Base-by-base conservation (phyloP, 1,140 invertebrate genomes). In the Drosophila repleta region DNA sequence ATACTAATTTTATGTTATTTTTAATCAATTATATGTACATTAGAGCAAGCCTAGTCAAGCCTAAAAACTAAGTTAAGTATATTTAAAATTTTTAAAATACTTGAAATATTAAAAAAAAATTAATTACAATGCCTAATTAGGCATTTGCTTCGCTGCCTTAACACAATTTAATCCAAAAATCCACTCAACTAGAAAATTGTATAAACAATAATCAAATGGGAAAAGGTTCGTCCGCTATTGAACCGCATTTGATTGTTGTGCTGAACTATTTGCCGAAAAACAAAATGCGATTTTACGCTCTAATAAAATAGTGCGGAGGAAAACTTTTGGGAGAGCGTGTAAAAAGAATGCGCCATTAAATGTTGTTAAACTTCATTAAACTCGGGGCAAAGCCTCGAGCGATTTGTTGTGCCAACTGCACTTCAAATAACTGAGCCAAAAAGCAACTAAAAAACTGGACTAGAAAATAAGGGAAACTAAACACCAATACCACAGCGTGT, bases 221-320 rank as follows among this genome's bases (percentile, higher is more conserved):
- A 69, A 79, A 62, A n/a, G n/a, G 15, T 24, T 24, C 11, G 1
- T 24, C 35, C 17, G 7, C 13, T 17, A 26, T 26, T 29, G 39
- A 10, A 20, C 24, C 17, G 39, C 15, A 13, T 17, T 37, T 53
- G 49, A 43, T 45, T 69, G 37, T 17, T 55, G 39, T 17, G n/a
- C 39, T n/a, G 3, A 68, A 66, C 55, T 58, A 37, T 57, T 57
- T 55, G 39, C 52, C 56, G 13, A 8, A 43, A 75, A 84, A 63
- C 37, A 43, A 75, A 84, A 65, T 43, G 45, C 80, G 76, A 84
- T 83, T 84, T 84, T 53, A 71, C 72, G 79, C 79, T 83, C 79
- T 66, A 83, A 83, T 83, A 83, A 83, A 84, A 84, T 64, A 58
- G 62, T n/a, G 61, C 57, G 51, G 57, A 41, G 10, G 10, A 35